phyloP scores from a whole-genome alignment of 1,140 invertebrate genomes.

The Bombus ignitus region DNA sequence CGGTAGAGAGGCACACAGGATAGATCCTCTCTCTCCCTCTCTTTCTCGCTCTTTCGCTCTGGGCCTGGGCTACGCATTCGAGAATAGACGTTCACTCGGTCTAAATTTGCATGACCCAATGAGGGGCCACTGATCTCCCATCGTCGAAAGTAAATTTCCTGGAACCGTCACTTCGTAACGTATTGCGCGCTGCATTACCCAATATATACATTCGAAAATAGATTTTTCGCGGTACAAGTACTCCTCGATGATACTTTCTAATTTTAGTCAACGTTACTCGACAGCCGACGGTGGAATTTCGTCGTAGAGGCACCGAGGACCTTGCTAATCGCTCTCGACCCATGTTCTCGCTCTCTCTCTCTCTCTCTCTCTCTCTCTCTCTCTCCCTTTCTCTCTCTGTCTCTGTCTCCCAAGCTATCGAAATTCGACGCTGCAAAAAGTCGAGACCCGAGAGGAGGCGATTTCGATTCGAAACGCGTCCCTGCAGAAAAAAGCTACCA shows the following conservation, averaged over 20 bases:
- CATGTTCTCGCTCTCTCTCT: too few relatives aligned
- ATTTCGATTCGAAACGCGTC: conserved; percentile 14
- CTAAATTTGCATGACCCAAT: conserved; percentile 67
- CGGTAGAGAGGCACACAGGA: not conserved
- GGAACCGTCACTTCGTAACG: conserved; percentile 53
- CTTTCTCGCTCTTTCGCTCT: too few relatives aligned
- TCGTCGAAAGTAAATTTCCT: conserved; percentile 65
- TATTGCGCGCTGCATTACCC: conserved; percentile 20
- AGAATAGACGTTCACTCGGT: conserved; percentile 42
- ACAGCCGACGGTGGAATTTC: not conserved
- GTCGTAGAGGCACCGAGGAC: too few relatives aligned
- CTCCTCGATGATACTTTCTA: not conserved
- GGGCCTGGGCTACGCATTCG: conserved; percentile 17
- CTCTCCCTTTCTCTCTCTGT: too few relatives aligned
- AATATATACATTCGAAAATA: conserved; percentile 46
- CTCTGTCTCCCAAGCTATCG: not conserved
- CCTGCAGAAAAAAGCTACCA: not conserved
- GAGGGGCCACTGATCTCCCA: conserved; percentile 63
- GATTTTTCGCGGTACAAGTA: conserved; percentile 39
- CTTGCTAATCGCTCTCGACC: not conserved
- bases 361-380: too few relatives aligned
- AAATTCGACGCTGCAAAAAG: not conserved
- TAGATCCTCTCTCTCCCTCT: conserved; percentile 13
- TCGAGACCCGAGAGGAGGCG: not conserved
- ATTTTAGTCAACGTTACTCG: not conserved